A percentile compares a stretch with the other conserved stretches of the same genome.
phyloP scores from a whole-genome alignment of 1,140 invertebrate species.

The Plectrocnemia conspersa region DNA sequence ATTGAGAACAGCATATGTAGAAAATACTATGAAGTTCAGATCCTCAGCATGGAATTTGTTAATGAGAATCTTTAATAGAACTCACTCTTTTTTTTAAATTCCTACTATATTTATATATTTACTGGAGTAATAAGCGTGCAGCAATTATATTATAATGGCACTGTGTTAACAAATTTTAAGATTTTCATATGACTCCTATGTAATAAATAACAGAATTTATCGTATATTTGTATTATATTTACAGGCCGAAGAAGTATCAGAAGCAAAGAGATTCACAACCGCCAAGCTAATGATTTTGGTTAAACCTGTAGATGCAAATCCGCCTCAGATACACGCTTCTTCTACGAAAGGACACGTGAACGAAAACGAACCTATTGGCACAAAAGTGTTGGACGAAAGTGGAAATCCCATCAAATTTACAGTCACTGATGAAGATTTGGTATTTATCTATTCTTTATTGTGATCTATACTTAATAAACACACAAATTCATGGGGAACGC shows the following conservation, averaged over 20 bases:
- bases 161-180: too few relatives aligned
- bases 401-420: slow-evolving; percentile 65
- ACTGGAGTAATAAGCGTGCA: too few relatives aligned
- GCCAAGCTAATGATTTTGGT: slow-evolving; percentile 78
- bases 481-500: background rate
- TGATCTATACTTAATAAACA: slow-evolving; percentile 6
- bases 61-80: too few relatives aligned
- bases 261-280: slow-evolving; percentile 69
- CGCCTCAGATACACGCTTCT: slow-evolving; percentile 70
- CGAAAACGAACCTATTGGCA: slow-evolving; percentile 81
- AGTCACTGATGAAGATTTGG: slow-evolving; percentile 79
- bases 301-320: slow-evolving; percentile 78
- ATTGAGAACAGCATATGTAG: too few relatives aligned
- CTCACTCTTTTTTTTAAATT: too few relatives aligned
- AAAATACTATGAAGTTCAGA: too few relatives aligned
- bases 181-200: too few relatives aligned
- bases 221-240: slow-evolving; percentile 23
- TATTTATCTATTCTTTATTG: slow-evolving; percentile 44
- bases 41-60: too few relatives aligned
- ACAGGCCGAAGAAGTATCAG: slow-evolving; percentile 74
- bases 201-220: too few relatives aligned
- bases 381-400: slow-evolving; percentile 65
- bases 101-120: too few relatives aligned
- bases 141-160: too few relatives aligned
- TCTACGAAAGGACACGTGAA: slow-evolving; percentile 72